Evolutionary conservation across 2,888 invertebrate genomes (phyloP).

Genomic region (Melipona bicolor): DNA sequence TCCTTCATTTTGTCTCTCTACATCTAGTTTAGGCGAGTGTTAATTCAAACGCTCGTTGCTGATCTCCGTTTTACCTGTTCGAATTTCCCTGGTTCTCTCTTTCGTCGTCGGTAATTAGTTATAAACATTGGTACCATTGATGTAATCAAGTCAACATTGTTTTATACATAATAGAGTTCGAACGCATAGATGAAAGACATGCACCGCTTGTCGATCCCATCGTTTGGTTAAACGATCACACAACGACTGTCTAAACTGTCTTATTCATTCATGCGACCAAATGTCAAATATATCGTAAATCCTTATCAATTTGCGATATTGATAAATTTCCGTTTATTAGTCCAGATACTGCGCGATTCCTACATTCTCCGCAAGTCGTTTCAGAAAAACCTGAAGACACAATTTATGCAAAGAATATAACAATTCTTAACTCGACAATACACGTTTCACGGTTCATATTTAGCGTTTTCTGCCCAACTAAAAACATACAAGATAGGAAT

Average conservation of each 20-base stretch:
- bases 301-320: background rate
- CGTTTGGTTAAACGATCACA: conserved; percentile 33
- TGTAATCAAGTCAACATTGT: conserved; percentile 70
- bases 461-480: conserved; percentile 33
- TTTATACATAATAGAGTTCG: conserved; percentile 67
- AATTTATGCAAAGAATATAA: background rate
- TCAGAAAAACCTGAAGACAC: background rate
- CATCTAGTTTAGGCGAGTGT: conserved; percentile 27
- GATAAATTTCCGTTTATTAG: background rate
- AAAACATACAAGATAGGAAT: conserved; percentile 38
- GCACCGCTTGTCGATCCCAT: background rate
- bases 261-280: conserved; percentile 35
- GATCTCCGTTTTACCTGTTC: conserved; percentile 12
- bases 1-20: conserved; percentile 2
- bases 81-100: conserved; percentile 15
- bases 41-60: conserved; percentile 19
- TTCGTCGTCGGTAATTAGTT: conserved; percentile 71
- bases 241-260: conserved; percentile 29
- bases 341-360: background rate
- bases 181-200: conserved; percentile 20
- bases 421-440: conserved; percentile 1
- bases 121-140: conserved; percentile 68
- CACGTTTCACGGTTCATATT: conserved; percentile 26
- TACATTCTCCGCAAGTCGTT: background rate
- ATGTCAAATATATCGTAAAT: conserved; percentile 25